These are phyloP conservation scores for Lasioglossum villosulum DNA, from an alignment of 2,888 invertebrate genomes.

Conservation along the genomic window DNA sequence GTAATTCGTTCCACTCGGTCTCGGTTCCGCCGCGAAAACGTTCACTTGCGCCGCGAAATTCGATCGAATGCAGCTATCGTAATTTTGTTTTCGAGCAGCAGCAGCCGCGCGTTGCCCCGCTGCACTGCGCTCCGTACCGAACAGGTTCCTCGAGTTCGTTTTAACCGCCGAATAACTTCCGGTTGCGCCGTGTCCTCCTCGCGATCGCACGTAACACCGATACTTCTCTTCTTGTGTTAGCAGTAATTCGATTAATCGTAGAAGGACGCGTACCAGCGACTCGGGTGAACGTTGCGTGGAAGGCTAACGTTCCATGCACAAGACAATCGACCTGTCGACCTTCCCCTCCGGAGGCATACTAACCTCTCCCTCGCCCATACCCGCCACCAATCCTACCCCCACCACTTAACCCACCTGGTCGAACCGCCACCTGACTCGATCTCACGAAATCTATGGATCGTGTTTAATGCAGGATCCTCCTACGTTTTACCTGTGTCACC, in stretches of 20 bases:
- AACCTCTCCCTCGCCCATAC: conserved; percentile 66
- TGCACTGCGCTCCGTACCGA: background rate
- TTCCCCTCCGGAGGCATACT: conserved; percentile 72
- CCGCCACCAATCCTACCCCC: conserved; percentile 60
- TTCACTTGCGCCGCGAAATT: conserved; percentile 51
- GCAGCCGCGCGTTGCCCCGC: background rate
- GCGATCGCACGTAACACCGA: background rate
- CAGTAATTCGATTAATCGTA: background rate
- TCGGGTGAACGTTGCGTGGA: background rate
- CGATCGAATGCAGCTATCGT: conserved; percentile 35
- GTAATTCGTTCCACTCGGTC: conserved; percentile 65
- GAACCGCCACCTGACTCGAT: conserved; percentile 76
- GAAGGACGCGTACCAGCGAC: background rate
- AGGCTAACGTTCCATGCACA: conserved; percentile 13
- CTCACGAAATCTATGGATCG: conserved; percentile 67
- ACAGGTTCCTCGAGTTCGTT: background rate
- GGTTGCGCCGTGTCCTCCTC: background rate
- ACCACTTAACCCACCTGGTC: conserved; percentile 73
- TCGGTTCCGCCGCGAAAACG: conserved; percentile 42
- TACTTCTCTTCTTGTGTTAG: no score
- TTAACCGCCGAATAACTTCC: background rate
- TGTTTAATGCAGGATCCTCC: conserved; percentile 44
- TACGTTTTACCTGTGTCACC: background rate
- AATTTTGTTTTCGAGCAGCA: conserved; percentile 11
- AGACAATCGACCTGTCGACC: conserved; percentile 72